A percentile compares a stretch with the other conserved stretches of the same genome.
Evolutionary conservation across 2,888 invertebrate species (phyloP).

Genomic region (Aproaerema taeniolella): DNA sequence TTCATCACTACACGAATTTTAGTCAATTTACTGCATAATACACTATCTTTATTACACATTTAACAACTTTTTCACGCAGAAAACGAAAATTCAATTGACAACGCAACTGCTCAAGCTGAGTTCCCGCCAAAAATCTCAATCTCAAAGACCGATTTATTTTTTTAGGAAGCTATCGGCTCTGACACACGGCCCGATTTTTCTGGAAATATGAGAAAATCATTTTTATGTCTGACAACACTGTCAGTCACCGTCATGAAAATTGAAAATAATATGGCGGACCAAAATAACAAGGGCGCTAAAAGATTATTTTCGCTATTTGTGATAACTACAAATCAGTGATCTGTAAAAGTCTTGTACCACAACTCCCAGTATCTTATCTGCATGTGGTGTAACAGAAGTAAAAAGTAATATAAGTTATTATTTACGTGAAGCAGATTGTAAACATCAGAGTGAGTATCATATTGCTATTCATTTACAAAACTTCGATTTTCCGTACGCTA

Average conservation of each 20-base stretch:
- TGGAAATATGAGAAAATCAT: no score
- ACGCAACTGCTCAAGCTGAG: no score
- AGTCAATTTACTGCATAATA: no score
- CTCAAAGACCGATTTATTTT: no score
- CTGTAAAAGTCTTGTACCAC: slow-evolving; percentile 28
- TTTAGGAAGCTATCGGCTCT: no score
- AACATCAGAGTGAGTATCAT: slow-evolving; percentile 14
- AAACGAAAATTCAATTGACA: no score
- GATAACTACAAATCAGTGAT: slow-evolving; percentile 36
- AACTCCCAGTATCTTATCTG: slow-evolving; percentile 21
- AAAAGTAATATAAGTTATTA: slow-evolving; percentile 33
- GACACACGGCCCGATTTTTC: no score
- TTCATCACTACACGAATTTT: no score
- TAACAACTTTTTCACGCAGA: no score
- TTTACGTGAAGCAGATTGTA: slow-evolving; percentile 27
- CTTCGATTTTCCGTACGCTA: slow-evolving; percentile 10
- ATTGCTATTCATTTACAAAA: slow-evolving; percentile 7
- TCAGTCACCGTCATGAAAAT: slow-evolving; percentile 8
- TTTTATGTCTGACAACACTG: neutral
- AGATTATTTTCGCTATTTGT: slow-evolving; percentile 53
- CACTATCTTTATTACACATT: no score
- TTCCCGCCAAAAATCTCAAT: no score
- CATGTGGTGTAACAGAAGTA: slow-evolving; percentile 15
- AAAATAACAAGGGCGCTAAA: slow-evolving; percentile 77
- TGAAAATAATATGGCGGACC: slow-evolving; percentile 67